Percentiles rank a stretch among this genome's conserved stretches.
Evolutionary conservation across 1,140 invertebrate genomes (phyloP).

Genomic region (Vanessa atalanta): DNA sequence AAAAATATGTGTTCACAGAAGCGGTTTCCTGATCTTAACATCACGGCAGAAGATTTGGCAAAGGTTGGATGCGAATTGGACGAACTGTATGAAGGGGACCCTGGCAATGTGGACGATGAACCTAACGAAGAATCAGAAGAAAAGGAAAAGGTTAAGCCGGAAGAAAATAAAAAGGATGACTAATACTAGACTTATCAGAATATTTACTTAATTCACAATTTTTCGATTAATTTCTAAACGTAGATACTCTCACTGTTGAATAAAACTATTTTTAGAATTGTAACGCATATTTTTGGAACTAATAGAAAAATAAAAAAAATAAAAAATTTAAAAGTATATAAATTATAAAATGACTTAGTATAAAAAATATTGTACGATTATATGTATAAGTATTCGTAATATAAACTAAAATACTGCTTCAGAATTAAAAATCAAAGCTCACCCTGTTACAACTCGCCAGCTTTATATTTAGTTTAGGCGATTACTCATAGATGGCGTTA

Average conservation of each 20-base stretch:
- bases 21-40: constrained; percentile 67
- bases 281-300: too few relatives aligned
- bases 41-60: constrained; percentile 68
- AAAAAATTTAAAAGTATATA: too few relatives aligned
- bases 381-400: too few relatives aligned
- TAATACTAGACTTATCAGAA: constrained; percentile 31
- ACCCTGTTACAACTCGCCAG: background rate
- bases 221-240: too few relatives aligned
- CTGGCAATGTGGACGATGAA: constrained; percentile 18
- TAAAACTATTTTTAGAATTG: too few relatives aligned
- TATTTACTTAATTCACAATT: too few relatives aligned
- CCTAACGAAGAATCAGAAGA: constrained; percentile 14
- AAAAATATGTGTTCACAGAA: constrained; percentile 50
- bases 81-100: constrained; percentile 38
- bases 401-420: too few relatives aligned
- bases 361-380: too few relatives aligned
- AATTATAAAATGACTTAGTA: too few relatives aligned
- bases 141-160: constrained; percentile 11
- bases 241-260: too few relatives aligned
- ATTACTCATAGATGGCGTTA: constrained; percentile 55
- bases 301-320: too few relatives aligned
- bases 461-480: constrained; percentile 3
- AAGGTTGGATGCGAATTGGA: constrained; percentile 71
- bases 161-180: constrained; percentile 54
- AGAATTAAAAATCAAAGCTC: too few relatives aligned